Percentiles rank a stretch among this genome's conserved stretches.
Evolutionary conservation across 2,888 invertebrate species (phyloP).

Genomic region (Melanchra persicariae): DNA sequence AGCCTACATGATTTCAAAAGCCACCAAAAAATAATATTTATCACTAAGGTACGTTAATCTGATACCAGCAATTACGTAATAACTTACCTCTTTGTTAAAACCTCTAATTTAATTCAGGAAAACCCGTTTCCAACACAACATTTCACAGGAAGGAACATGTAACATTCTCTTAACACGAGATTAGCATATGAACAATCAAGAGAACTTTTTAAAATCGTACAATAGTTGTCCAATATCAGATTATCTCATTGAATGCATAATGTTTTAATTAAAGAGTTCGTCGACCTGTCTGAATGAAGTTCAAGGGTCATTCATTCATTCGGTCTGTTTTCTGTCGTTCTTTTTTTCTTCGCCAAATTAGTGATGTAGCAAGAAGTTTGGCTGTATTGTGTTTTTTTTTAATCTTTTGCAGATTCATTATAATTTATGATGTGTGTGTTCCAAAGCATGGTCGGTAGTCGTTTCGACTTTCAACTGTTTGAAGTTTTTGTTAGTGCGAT

Average conservation of each 20-base stretch:
- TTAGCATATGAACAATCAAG: conserved; percentile 52
- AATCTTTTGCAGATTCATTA: conserved; percentile 58
- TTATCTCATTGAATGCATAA: conserved; percentile 70
- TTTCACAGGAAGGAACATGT: conserved; percentile 33
- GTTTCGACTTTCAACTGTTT: conserved; percentile 32
- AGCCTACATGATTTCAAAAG: not conserved
- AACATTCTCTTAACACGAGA: conserved; percentile 32
- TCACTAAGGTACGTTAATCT: not conserved
- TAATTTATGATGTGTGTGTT: conserved; percentile 47
- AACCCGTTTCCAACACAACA: conserved; percentile 14
- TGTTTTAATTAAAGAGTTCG: conserved; percentile 74
- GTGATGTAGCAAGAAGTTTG: conserved; percentile 32
- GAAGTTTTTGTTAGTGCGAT: conserved; percentile 40
- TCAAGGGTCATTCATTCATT: conserved; percentile 72
- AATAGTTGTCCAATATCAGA: conserved; percentile 54
- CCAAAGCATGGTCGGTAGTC: conserved; percentile 43
- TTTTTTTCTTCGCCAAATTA: conserved; percentile 38
- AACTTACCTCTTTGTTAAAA: conserved; percentile 39
- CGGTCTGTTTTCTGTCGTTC: conserved; percentile 34
- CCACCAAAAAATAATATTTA: not conserved
- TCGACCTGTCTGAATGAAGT: conserved; percentile 65
- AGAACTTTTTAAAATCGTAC: conserved; percentile 44
- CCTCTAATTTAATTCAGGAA: conserved; percentile 44
- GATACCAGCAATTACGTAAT: conserved; percentile 26
- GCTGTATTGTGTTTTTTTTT: conserved; percentile 21